phyloP scores from a whole-genome alignment of 2,113 vertebrate genomes.

The Ginglymostoma cirratum region DNA sequence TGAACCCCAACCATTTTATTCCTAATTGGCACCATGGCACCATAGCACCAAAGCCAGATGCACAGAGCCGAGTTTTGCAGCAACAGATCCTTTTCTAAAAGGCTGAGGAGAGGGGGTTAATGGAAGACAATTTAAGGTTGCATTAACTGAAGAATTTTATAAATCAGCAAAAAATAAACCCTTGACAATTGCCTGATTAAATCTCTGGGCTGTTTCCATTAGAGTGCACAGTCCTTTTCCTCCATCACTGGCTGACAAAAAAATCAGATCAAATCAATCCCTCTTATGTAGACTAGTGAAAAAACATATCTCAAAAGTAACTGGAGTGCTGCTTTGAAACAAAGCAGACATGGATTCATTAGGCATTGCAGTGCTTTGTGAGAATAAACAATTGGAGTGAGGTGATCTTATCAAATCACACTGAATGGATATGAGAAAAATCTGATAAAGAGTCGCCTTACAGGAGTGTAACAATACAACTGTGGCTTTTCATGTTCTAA shows the following conservation, averaged over 20 bases:
- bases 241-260: neutral
- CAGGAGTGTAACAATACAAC: neutral
- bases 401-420: constrained; percentile 19
- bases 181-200: neutral
- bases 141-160: neutral
- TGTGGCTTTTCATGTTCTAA: neutral
- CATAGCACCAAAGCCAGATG: too few relatives aligned
- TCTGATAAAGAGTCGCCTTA: neutral
- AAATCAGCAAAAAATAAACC: neutral
- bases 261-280: constrained; percentile 4
- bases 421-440: constrained; percentile 16
- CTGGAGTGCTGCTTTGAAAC: neutral
- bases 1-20: neutral
- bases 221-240: neutral
- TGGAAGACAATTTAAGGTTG: neutral
- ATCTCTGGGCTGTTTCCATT: neutral
- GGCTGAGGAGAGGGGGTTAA: neutral
- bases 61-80: neutral
- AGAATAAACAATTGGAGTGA: constrained; percentile 22
- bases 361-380: neutral
- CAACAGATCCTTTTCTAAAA: neutral
- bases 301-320: neutral
- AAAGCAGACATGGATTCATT: constrained; percentile 16
- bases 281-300: neutral
- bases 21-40: too few relatives aligned